These are phyloP conservation scores for Brachyalestes nurse DNA, from an alignment of 2,797 vertebrate genomes.

Conservation along the genomic window DNA sequence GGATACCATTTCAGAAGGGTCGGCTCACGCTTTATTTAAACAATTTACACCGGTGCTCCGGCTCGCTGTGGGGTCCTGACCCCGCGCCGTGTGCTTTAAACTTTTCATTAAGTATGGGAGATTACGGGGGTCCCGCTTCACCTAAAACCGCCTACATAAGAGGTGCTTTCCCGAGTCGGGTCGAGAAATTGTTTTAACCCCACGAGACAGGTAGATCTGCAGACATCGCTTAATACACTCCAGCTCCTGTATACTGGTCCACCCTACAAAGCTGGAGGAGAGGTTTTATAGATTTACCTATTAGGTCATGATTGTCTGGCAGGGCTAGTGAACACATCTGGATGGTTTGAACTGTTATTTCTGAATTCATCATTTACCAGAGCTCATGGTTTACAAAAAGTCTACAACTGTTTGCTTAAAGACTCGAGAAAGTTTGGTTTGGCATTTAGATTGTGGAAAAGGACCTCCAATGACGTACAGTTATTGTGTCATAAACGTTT, in stretches of 20 bases:
- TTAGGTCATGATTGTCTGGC: conserved; percentile 19
- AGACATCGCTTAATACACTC: conserved; percentile 49
- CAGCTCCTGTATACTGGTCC: conserved; percentile 35
- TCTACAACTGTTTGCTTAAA: neutral
- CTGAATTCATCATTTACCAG: neutral
- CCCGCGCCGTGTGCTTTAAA: conserved; percentile 81
- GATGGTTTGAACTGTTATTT: neutral
- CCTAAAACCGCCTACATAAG: conserved; percentile 61
- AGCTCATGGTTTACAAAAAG: neutral
- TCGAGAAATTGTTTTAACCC: conserved; percentile 58
- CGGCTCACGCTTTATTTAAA: conserved; percentile 86
- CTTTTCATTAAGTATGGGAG: conserved; percentile 85
- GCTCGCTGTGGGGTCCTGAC: conserved; percentile 77
- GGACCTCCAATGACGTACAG: neutral
- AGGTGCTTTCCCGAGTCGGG: conserved; percentile 55
- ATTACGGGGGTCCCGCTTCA: conserved; percentile 58
- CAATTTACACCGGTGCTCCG: conserved; percentile 82
- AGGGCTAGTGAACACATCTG: neutral
- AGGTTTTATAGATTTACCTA: conserved; percentile 26
- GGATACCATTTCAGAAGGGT: conserved; percentile 72
- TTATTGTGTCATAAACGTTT: neutral
- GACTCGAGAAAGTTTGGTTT: neutral
- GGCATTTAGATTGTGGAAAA: neutral
- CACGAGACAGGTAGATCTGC: conserved; percentile 52
- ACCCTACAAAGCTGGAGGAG: conserved; percentile 5